Evolutionary conservation across 2,888 invertebrate species (phyloP).

Genomic region (Ganaspis brasiliensis): DNA sequence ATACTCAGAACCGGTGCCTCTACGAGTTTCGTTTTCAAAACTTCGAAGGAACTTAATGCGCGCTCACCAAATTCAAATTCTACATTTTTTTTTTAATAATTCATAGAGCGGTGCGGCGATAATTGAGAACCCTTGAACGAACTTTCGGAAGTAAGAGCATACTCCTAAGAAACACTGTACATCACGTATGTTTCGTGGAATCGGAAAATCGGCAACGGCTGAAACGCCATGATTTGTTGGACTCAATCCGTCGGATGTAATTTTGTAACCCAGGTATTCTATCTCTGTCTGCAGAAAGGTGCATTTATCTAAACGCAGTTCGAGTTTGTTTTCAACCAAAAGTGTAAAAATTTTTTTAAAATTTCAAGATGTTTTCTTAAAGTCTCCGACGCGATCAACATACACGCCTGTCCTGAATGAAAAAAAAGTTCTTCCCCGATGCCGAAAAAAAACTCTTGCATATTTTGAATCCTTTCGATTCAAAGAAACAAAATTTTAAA

Average conservation of each 20-base stretch:
- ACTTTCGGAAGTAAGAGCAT: constrained; percentile 64
- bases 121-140: constrained; percentile 12
- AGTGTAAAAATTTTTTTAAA: constrained; percentile 33
- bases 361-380: constrained; percentile 43
- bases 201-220: constrained; percentile 62
- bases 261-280: constrained; percentile 60
- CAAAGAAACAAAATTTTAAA: no score
- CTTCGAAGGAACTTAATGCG: background rate
- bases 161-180: constrained; percentile 67
- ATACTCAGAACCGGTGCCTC: constrained; percentile 34
- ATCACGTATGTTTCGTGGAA: constrained; percentile 52
- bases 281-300: constrained; percentile 49
- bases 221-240: constrained; percentile 58
- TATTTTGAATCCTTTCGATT: no score
- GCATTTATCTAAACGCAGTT: constrained; percentile 48
- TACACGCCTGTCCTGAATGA: no score
- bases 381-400: constrained; percentile 17
- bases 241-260: constrained; percentile 55
- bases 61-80: background rate
- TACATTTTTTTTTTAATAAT: background rate
- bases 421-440: no score
- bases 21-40: background rate
- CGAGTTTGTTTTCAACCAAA: constrained; percentile 40
- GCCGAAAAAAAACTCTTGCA: no score
- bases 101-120: background rate